phyloP scores from a whole-genome alignment of 2,113 vertebrate genomes.

The Apteryx mantelli region DNA sequence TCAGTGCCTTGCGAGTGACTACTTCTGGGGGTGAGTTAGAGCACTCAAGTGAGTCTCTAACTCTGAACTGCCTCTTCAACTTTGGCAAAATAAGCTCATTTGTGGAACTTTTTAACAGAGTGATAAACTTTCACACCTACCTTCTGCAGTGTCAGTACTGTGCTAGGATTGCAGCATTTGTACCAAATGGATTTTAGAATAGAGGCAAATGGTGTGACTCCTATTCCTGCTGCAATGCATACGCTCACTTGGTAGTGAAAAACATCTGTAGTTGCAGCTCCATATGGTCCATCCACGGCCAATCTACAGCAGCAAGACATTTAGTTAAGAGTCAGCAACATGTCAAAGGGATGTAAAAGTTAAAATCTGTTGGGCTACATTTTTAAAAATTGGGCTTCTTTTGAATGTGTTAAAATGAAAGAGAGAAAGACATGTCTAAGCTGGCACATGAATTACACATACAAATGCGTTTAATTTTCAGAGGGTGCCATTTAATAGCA shows the following conservation, averaged over 20 bases:
- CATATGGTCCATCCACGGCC: conserved; percentile 82
- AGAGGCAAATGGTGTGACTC: conserved; percentile 83
- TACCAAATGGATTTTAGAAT: conserved; percentile 84
- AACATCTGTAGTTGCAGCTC: conserved; percentile 74
- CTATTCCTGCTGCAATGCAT: conserved; percentile 82
- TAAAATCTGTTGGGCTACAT: not conserved
- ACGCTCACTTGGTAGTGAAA: conserved; percentile 79
- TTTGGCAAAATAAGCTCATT: not conserved
- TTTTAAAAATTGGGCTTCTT: not conserved
- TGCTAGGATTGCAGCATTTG: conserved; percentile 52
- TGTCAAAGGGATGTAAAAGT: not conserved
- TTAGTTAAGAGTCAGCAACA: not conserved
- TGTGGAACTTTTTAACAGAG: not conserved
- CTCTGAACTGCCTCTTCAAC: not conserved
- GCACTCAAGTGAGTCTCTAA: not conserved
- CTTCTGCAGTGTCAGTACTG: conserved; percentile 71
- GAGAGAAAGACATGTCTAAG: not conserved
- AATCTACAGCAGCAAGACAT: conserved; percentile 67
- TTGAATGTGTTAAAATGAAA: not conserved
- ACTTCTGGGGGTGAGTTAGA: not conserved
- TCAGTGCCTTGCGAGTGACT: not conserved
- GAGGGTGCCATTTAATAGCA: conserved; percentile 1
- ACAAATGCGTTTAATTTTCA: conserved; percentile 36
- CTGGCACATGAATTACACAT: not conserved
- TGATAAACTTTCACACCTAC: conserved; percentile 61